These are phyloP conservation scores for Chamaetylas fuelleborni DNA, from an alignment of 2,113 vertebrate species.

Conservation along the genomic window DNA sequence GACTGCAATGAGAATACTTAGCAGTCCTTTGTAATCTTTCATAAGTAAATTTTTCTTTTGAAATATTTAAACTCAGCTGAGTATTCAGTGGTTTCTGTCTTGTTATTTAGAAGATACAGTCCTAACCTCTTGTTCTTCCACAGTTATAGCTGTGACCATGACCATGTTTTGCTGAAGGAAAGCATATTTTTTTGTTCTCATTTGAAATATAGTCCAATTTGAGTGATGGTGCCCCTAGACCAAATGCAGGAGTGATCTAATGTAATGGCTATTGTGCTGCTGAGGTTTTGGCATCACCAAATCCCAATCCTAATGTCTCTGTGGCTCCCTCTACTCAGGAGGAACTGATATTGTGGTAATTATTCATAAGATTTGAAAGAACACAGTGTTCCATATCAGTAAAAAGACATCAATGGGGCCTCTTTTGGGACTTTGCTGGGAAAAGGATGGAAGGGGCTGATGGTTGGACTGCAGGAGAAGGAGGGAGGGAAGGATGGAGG, in stretches of 20 bases:
- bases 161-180: neutral
- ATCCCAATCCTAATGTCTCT: neutral
- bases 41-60: neutral
- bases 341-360: neutral
- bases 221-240: neutral
- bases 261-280: neutral
- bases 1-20: neutral
- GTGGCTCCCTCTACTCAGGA: neutral
- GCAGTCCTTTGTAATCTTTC: neutral
- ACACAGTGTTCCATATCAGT: neutral
- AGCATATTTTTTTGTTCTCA: neutral
- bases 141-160: neutral
- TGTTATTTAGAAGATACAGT: neutral
- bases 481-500: neutral
- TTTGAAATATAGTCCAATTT: neutral
- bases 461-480: neutral
- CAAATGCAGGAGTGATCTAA: neutral
- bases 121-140: neutral
- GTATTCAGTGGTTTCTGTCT: neutral
- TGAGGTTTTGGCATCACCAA: neutral
- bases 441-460: neutral
- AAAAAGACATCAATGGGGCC: neutral
- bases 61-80: neutral
- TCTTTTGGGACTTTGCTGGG: neutral
- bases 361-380: neutral